Evolutionary conservation across 1,140 invertebrate species (phyloP).

Genomic region (Maniola jurtina): DNA sequence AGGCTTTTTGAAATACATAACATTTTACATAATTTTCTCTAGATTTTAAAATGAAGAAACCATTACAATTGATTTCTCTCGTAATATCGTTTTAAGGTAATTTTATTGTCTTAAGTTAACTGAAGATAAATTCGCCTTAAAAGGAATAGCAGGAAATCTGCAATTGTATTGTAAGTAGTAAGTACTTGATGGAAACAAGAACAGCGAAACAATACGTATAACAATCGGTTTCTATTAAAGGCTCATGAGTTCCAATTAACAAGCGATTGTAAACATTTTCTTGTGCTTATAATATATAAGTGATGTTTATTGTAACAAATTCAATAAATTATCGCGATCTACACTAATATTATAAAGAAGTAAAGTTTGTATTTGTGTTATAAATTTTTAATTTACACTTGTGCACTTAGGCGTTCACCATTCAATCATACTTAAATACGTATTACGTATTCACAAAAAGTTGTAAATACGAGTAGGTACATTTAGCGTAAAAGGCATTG

Average conservation of each 20-base stretch:
- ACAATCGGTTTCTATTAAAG: not conserved
- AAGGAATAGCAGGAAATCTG: conserved; percentile 12
- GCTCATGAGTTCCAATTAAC: not conserved
- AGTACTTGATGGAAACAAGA: conserved; percentile 9
- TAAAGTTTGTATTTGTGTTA: no score
- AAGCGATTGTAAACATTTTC: not conserved
- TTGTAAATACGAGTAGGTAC: not conserved
- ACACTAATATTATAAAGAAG: no score
- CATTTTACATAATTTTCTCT: not conserved
- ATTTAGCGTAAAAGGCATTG: conserved; percentile 5
- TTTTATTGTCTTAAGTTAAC: conserved; percentile 10
- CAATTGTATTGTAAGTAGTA: conserved; percentile 8
- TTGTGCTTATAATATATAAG: not conserved
- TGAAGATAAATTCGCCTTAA: conserved; percentile 8
- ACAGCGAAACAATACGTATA: conserved; percentile 10
- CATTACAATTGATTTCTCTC: not conserved
- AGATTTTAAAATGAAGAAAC: not conserved
- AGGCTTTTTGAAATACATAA: no score
- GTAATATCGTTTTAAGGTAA: conserved; percentile 1
- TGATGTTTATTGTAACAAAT: not conserved
- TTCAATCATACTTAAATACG: not conserved
- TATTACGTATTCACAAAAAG: not conserved
- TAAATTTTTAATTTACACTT: no score
- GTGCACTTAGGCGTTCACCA: not conserved
- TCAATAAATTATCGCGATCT: not conserved